phyloP scores from a whole-genome alignment of 2,113 vertebrate species.

The Romanogobio albipinnatus region DNA sequence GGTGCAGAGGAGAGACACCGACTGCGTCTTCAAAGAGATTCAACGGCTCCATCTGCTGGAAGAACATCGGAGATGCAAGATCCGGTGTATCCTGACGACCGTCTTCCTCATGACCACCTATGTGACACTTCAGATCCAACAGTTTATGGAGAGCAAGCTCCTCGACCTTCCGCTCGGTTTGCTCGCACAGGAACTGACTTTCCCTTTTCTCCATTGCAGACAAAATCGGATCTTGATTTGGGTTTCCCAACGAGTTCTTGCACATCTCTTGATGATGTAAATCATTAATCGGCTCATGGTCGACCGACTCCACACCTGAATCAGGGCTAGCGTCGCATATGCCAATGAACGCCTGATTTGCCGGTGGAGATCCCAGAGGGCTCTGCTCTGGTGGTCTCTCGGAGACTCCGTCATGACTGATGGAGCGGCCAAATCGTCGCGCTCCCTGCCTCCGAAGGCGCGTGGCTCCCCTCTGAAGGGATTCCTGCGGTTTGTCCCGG shows the following conservation, averaged over 20 bases:
- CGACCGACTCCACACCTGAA: conserved; percentile 34
- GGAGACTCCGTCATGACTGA: conserved; percentile 60
- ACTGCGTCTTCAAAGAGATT: conserved; percentile 9
- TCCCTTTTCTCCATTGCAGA: background rate
- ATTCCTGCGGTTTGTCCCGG: conserved; percentile 5
- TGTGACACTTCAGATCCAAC: conserved; percentile 48
- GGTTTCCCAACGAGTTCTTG: background rate
- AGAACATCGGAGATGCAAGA: background rate
- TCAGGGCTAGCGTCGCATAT: conserved; percentile 20
- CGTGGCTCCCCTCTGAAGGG: conserved; percentile 13
- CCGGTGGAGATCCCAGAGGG: background rate
- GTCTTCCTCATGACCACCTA: background rate
- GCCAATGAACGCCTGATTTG: conserved; percentile 41
- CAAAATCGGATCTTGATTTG: background rate
- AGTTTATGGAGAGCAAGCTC: conserved; percentile 46
- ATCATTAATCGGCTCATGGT: conserved; percentile 16
- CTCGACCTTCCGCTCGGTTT: background rate
- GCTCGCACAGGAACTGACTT: background rate
- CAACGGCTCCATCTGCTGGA: conserved; percentile 10
- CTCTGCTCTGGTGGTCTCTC: conserved; percentile 23
- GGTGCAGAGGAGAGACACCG: background rate
- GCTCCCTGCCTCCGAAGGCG: conserved; percentile 60
- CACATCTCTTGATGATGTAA: conserved; percentile 1
- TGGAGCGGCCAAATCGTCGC: conserved; percentile 58
- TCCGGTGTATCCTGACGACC: background rate